These are phyloP conservation scores for Pollenia angustigena DNA, from an alignment of 2,888 invertebrate species.

Conservation along the genomic window DNA sequence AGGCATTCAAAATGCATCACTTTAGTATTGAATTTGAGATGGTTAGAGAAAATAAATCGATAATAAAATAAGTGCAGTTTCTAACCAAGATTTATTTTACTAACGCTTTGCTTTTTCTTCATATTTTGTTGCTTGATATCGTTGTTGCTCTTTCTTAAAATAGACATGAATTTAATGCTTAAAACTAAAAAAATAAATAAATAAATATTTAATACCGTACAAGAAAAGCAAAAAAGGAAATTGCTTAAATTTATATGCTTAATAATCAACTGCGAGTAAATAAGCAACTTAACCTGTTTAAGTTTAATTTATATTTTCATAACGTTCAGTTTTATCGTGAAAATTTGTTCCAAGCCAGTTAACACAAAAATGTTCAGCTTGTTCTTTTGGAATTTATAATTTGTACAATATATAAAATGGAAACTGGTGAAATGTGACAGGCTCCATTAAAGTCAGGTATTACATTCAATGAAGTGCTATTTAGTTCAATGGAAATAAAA, in stretches of 20 bases:
- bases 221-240: not conserved
- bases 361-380: conserved; percentile 16
- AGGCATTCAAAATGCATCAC: conserved; percentile 32
- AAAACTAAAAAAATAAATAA: conserved; percentile 1
- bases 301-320: conserved; percentile 57
- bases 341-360: conserved; percentile 32
- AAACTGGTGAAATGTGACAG: conserved; percentile 33
- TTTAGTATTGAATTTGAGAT: conserved; percentile 39
- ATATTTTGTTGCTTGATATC: not conserved
- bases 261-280: conserved; percentile 23
- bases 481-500: not conserved
- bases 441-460: not conserved
- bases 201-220: conserved; percentile 21
- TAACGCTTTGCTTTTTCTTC: not conserved
- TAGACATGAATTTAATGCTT: conserved; percentile 14
- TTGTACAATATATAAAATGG: conserved; percentile 13
- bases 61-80: conserved; percentile 47
- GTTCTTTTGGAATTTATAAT: conserved; percentile 24
- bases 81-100: conserved; percentile 46
- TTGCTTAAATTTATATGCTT: conserved; percentile 16
- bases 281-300: conserved; percentile 46
- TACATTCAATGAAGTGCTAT: not conserved
- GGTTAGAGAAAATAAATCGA: conserved; percentile 55
- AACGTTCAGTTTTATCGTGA: conserved; percentile 54
- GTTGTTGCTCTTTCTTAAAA: conserved; percentile 20